Evolutionary conservation across 2,113 vertebrate genomes (phyloP).

Genomic region (Dromaius novaehollandiae): DNA sequence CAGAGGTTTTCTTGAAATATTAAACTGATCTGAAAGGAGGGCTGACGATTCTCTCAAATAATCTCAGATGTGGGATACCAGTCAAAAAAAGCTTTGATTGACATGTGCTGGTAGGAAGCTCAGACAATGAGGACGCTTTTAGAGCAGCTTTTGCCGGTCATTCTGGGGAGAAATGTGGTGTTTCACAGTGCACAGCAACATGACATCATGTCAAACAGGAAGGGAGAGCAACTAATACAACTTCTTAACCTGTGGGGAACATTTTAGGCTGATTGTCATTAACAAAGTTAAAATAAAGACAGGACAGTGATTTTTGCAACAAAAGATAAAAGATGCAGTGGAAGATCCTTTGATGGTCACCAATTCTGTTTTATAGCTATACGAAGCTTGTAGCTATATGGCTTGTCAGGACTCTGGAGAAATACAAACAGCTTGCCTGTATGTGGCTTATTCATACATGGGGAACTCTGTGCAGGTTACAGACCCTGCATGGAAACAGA

Average conservation of each 20-base stretch:
- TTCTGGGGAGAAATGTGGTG: neutral
- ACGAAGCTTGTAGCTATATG: neutral
- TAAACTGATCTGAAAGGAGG: neutral
- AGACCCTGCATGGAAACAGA: fast-evolving
- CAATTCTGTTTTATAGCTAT: neutral
- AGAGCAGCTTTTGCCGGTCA: neutral
- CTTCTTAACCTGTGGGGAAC: neutral
- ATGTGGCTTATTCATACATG: fast-evolving
- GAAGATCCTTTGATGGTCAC: neutral
- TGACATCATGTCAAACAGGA: neutral
- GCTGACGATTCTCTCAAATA: neutral
- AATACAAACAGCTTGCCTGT: neutral
- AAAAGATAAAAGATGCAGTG: neutral
- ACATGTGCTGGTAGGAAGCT: neutral
- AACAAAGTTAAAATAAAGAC: neutral
- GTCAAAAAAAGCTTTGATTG: neutral
- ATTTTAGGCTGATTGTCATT: neutral
- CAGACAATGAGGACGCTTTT: neutral
- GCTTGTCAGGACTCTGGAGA: neutral
- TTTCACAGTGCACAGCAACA: neutral
- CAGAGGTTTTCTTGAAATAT: neutral
- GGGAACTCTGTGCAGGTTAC: neutral
- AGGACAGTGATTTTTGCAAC: neutral
- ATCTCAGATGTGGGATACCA: fast-evolving
- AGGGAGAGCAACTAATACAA: neutral